These are phyloP conservation scores for Sparus aurata DNA, from an alignment of 2,797 vertebrate species.

Conservation along the genomic window DNA sequence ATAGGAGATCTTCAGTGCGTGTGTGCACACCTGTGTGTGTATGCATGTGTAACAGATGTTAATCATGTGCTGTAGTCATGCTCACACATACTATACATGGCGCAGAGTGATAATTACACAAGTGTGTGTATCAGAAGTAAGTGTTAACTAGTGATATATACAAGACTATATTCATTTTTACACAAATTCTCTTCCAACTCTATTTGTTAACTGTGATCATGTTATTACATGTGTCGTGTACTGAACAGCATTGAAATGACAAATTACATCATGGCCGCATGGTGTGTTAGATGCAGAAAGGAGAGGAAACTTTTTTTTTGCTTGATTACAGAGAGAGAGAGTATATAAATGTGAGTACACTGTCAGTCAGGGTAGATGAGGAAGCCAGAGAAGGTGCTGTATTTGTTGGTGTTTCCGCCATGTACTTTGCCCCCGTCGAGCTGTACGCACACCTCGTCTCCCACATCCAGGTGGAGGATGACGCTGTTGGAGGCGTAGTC, in stretches of 20 bases:
- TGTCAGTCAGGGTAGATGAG: slow-evolving; percentile 95
- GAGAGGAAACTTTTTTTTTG: slow-evolving; percentile 59
- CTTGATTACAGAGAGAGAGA: slow-evolving; percentile 39
- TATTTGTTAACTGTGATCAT: slow-evolving; percentile 51
- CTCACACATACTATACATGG: slow-evolving; percentile 64
- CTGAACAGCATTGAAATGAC: slow-evolving; percentile 37
- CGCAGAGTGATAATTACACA: slow-evolving; percentile 59
- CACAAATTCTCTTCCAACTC: slow-evolving; percentile 51
- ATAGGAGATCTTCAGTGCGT: slow-evolving; percentile 47
- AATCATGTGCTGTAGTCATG: slow-evolving; percentile 50
- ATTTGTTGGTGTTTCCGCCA: slow-evolving; percentile 97
- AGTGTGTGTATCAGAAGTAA: slow-evolving; percentile 59
- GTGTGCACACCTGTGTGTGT: slow-evolving; percentile 8
- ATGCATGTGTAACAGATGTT: slow-evolving; percentile 40
- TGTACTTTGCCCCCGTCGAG: slow-evolving; percentile 96
- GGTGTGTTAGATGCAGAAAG: slow-evolving; percentile 53
- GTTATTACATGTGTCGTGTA: slow-evolving; percentile 50
- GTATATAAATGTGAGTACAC: slow-evolving; percentile 19
- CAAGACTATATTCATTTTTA: slow-evolving; percentile 67
- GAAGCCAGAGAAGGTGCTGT: slow-evolving; percentile 97
- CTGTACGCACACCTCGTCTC: slow-evolving; percentile 95
- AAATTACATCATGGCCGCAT: slow-evolving; percentile 45
- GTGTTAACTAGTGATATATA: slow-evolving; percentile 68
- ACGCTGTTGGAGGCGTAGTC: slow-evolving; percentile 97
- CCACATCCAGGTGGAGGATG: slow-evolving; percentile 95